Conservation (phyloP, 2,888 invertebrate genomes). For the Andrena marginata region DNA sequence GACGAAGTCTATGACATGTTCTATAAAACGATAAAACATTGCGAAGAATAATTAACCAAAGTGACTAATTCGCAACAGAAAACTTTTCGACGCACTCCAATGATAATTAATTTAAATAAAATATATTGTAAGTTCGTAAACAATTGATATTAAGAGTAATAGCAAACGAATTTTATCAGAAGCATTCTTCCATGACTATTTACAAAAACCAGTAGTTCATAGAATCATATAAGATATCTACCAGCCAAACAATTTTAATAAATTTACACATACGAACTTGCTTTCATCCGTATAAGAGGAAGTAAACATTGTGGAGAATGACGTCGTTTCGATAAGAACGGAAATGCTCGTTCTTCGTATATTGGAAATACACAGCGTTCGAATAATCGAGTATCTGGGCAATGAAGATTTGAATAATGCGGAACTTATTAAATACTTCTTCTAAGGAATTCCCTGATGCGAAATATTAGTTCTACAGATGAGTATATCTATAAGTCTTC, state of each 20-base stretch:
- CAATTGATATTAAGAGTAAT: background rate
- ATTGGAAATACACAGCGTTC: background rate
- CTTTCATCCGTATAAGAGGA: background rate
- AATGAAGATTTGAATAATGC: background rate
- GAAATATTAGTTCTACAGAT: background rate
- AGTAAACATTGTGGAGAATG: background rate
- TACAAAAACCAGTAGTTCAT: background rate
- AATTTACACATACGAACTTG: background rate
- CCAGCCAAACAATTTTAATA: background rate
- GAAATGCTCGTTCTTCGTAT: background rate
- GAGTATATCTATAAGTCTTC: no score
- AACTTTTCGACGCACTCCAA: background rate
- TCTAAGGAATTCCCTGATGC: background rate
- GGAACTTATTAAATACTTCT: background rate
- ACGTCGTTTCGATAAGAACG: background rate
- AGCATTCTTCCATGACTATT: background rate
- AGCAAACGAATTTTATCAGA: background rate
- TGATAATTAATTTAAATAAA: background rate
- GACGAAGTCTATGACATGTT: background rate
- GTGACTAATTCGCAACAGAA: slow-evolving; percentile 1
- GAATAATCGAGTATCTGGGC: background rate
- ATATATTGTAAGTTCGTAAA: background rate
- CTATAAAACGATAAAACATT: background rate
- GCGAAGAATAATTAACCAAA: background rate
- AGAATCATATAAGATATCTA: background rate